These are phyloP conservation scores for Spizaetus ornatus DNA, from an alignment of 2,113 vertebrate species.

Conservation along the genomic window DNA sequence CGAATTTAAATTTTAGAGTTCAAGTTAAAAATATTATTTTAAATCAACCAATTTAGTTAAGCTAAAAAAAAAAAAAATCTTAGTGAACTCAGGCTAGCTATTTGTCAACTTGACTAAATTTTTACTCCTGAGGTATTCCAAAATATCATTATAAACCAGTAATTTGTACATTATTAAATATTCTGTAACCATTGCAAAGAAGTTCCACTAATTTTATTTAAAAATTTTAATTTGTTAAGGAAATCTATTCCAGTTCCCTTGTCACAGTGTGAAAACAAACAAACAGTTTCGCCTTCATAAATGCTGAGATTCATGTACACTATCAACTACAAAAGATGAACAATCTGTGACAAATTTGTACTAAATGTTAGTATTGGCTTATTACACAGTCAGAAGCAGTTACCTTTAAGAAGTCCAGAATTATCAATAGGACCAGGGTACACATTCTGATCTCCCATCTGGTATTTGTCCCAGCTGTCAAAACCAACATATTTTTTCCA, in stretches of 20 bases:
- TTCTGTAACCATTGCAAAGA: background rate
- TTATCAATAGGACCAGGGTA: conserved; percentile 98
- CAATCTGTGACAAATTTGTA: background rate
- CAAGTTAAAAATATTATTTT: background rate
- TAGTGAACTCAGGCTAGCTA: background rate
- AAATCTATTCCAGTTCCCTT: background rate
- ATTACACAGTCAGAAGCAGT: conserved; percentile 21
- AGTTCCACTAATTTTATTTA: background rate
- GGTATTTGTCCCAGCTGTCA: conserved; percentile 99
- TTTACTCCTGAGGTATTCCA: background rate
- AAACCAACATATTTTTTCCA: conserved; percentile 99
- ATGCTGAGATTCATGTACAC: background rate
- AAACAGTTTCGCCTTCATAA: background rate
- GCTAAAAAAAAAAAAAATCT: background rate
- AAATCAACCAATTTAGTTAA: background rate
- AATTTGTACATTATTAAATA: background rate
- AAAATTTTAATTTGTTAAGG: background rate
- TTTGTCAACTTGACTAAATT: background rate
- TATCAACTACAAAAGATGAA: background rate
- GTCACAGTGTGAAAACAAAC: background rate
- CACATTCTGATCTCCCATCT: conserved; percentile 97
- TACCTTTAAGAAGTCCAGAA: conserved; percentile 96
- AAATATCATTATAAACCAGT: background rate
- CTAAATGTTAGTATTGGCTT: background rate
- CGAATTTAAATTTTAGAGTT: background rate